Evolutionary conservation across 2,888 invertebrate species (phyloP), one percentile per base, ranked within the genome.

Genomic region (Rutpela maculata): DNA sequence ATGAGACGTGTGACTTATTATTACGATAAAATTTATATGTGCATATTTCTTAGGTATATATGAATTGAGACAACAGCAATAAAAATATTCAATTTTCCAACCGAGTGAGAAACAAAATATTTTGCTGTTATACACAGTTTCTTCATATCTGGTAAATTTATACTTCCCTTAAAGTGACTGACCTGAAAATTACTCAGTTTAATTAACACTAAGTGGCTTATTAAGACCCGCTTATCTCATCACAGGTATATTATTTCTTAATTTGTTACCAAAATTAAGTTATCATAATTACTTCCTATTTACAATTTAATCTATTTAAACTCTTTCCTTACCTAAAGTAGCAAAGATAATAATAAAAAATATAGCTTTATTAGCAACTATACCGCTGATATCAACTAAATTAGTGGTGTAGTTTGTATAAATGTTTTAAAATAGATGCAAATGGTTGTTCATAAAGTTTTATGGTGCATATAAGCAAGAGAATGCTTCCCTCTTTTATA

Each of bases 201-300:
- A 26, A 26, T 50, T 50, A 50, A 50, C n/a, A 50, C 50, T 50
- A 50, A 50, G n/a, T 50, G 15, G 60, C 60, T 22, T 60, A 15
- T 26, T 60, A 22, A n/a, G n/a, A 7, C 11, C 5, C 26, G 5
- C 26, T 26, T 60, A 60, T 60, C 60, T 60, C 22, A 60, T 60
- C 22, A 22, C 60, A 26, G n/a, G 50, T 50, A n/a, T 31, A 26
- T 31, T 60, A 26, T 60, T 60, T 15, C n/a, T 22, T 60, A 60
- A 60, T 60, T 60, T 60, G 60, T 60, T 60, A 60, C 22, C 31
- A n/a, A 22, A 60, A 60, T 60, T 60, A 60, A 60, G 60, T 26
- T 60, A 60, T 60, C 60, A 31, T 60, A 26, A 60, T 60, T 60
- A 31, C 26, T 60, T 12, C 60, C n/a, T n/a, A 31, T 60, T 22